Evolutionary conservation across 2,797 vertebrate genomes (phyloP), one percentile per base, ranked within the genome.

Genomic region (Sylvilagus floridanus): DNA sequence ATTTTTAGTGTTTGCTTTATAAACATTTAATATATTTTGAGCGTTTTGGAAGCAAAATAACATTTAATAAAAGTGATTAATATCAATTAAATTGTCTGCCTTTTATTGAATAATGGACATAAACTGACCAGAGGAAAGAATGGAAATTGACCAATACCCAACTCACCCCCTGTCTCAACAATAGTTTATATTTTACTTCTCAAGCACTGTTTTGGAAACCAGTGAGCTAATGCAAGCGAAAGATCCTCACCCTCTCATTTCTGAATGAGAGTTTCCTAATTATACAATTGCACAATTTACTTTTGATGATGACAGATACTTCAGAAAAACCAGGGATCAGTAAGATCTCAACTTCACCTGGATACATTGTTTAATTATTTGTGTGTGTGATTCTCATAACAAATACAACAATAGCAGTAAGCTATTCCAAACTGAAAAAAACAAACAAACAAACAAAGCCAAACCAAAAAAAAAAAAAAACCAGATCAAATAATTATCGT

Each of bases 1-100:
- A 83, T 54, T 81, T 95, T 86, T 86, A 72, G 32, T 82, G 16
- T 94, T 89, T 13, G 47, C 35, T 66, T 88, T 88, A 91, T 84
- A 50, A 69, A 84, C 7, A 81, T 82, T 69, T 87, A 88, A 62
- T 19, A 32, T 62, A 88, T 52, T 73, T 88, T 77, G 11, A 92
- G 52, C 0, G 1, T 60, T 90, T 47, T 28, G 89, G 63, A 54
- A 93, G 13, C 30, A 65, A 82, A n/a, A 32, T 82, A 90, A 68
- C 17, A 73, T 88, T 75, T 84, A 93, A 90, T 90, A 93, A 86
- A 84, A 86, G 47, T 86, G 22, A 65, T 3, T 47, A 63, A 37
- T 26, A 87, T 16, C 21, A 82, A 42, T 94, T 76, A 57, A 87
- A 88, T 76, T 93, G 7, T 47, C 14, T 7, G 72, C 81, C 4